Conservation (phyloP, 1,140 invertebrate genomes). For the Bombus superbus region DNA sequence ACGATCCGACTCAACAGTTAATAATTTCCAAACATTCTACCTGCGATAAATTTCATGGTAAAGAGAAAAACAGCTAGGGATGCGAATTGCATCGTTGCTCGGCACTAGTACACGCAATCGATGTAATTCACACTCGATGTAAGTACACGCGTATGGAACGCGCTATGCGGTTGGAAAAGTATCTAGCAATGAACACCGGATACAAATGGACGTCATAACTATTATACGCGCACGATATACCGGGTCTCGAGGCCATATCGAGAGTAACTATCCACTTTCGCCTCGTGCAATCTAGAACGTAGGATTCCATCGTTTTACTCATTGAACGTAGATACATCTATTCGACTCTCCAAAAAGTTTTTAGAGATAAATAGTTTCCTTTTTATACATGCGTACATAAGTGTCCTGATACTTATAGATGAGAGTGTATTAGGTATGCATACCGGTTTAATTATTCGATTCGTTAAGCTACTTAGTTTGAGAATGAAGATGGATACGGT, state of each 20-base stretch:
- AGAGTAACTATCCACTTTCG: constrained; percentile 43
- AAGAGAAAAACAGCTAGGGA: not conserved
- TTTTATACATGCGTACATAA: not conserved
- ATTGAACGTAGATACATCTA: not conserved
- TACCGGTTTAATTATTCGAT: not conserved
- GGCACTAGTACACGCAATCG: not conserved
- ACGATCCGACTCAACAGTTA: not conserved
- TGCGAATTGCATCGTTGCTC: constrained; percentile 17
- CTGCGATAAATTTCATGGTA: not conserved
- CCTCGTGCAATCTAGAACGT: not conserved
- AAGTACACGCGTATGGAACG: constrained; percentile 10
- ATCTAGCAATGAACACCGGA: constrained; percentile 34
- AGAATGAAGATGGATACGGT: not conserved
- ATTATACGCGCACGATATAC: constrained; percentile 52
- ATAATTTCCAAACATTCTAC: constrained; percentile 11
- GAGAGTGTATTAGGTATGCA: too few relatives aligned
- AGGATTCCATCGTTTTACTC: not conserved
- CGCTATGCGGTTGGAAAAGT: constrained; percentile 29
- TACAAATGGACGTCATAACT: constrained; percentile 52
- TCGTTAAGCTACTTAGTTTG: not conserved
- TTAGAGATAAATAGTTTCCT: not conserved
- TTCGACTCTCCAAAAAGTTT: not conserved
- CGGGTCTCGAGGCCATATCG: constrained; percentile 39
- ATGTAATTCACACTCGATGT: constrained; percentile 37
- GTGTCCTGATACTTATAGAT: too few relatives aligned